Conservation (phyloP, 2,797 vertebrate species). For the Valencia hispanica region DNA sequence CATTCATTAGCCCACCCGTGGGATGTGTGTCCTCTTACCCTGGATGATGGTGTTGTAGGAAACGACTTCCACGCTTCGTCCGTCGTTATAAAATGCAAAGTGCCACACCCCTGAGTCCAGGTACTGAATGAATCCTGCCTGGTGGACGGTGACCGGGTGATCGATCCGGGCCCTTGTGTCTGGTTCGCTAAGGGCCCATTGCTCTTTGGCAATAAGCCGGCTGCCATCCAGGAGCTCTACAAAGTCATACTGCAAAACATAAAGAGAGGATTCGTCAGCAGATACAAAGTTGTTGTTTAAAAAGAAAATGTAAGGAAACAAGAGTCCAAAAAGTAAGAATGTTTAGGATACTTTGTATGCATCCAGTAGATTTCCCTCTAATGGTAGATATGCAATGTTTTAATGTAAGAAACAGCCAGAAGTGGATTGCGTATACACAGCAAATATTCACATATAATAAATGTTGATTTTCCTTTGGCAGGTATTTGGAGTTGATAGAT, state of each 20-base stretch:
- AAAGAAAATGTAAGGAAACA: constrained; percentile 8
- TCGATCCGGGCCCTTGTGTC: constrained; percentile 83
- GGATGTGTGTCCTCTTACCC: constrained; percentile 79
- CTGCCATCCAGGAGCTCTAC: constrained; percentile 97
- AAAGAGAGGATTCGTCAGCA: constrained; percentile 12
- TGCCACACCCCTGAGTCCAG: constrained; percentile 97
- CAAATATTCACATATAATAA: constrained; percentile 62
- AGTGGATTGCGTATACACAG: constrained; percentile 52
- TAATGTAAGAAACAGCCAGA: constrained; percentile 70
- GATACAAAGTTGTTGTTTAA: constrained; percentile 30
- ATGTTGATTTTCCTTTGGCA: constrained; percentile 62
- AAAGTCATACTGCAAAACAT: constrained; percentile 91
- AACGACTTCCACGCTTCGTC: constrained; percentile 89
- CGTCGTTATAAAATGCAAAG: constrained; percentile 98
- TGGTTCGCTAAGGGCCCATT: constrained; percentile 81
- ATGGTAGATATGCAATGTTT: constrained; percentile 85
- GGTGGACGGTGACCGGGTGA: constrained; percentile 88
- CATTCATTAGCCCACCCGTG: constrained; percentile 35
- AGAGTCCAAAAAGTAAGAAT: constrained; percentile 12
- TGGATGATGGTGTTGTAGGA: constrained; percentile 96
- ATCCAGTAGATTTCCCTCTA: constrained; percentile 30
- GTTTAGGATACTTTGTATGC: constrained; percentile 39
- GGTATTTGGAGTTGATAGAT: constrained; percentile 62
- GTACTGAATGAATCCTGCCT: constrained; percentile 98
- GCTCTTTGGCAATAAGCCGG: constrained; percentile 92